Percentiles rank a stretch among this genome's conserved stretches.
Conservation (phyloP, 2,888 invertebrate genomes). For the Calliphora vomitoria region DNA sequence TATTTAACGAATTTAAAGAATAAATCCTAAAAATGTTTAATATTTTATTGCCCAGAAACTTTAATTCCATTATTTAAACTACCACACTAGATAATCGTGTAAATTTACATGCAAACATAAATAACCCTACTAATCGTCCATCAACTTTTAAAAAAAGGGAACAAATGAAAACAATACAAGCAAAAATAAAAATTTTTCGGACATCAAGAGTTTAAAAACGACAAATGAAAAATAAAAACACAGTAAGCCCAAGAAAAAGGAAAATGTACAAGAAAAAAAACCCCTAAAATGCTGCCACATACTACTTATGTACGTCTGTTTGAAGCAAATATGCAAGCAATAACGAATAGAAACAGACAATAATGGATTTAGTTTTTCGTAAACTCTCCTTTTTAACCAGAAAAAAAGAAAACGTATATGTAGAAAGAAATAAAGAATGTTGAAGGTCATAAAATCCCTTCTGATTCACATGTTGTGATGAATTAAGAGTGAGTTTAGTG, state of each 20-base stretch:
- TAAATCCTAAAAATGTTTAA: background rate
- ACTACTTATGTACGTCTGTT: background rate
- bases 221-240: background rate
- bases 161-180: constrained; percentile 3
- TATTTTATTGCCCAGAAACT: background rate
- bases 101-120: constrained; percentile 12
- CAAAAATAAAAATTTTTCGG: constrained; percentile 18
- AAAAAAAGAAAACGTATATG: background rate
- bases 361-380: constrained; percentile 15
- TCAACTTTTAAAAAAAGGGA: constrained; percentile 2
- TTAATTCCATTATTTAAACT: constrained; percentile 32
- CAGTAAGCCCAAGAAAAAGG: constrained; percentile 8
- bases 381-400: constrained; percentile 5
- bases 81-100: constrained; percentile 32
- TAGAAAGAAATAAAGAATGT: constrained; percentile 6
- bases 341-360: constrained; percentile 10
- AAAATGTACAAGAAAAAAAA: constrained; percentile 22
- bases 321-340: background rate
- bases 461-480: constrained; percentile 51
- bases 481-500: constrained; percentile 40
- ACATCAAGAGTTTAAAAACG: constrained; percentile 36
- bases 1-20: no score
- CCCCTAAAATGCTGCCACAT: background rate
- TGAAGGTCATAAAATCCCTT: constrained; percentile 66
- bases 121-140: constrained; percentile 47